phyloP scores from a whole-genome alignment of 2,888 invertebrate species.

The Cataglyphis livida region DNA sequence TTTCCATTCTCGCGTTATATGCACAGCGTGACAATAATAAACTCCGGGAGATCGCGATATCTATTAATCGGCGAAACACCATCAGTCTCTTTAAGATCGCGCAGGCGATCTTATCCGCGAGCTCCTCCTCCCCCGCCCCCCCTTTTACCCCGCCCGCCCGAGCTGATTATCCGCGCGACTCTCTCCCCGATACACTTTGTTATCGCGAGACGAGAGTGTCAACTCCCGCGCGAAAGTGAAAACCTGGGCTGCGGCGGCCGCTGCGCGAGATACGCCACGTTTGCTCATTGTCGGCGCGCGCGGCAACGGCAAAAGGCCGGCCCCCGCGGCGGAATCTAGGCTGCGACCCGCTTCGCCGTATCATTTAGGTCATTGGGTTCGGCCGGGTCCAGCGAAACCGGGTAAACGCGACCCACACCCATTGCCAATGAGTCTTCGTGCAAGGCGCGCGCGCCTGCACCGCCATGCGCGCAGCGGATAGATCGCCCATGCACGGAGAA shows the following conservation, averaged over 20 bases:
- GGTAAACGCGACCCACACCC: conserved; percentile 65
- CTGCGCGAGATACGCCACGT: conserved; percentile 58
- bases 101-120: conserved; percentile 25
- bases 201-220: conserved; percentile 79
- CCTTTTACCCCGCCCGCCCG: neutral
- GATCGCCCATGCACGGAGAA: conserved; percentile 13
- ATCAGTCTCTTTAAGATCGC: conserved; percentile 35
- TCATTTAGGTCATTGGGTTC: conserved; percentile 81
- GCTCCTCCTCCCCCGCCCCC: neutral
- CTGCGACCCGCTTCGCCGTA: conserved; percentile 79
- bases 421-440: conserved; percentile 25
- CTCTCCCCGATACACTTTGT: conserved; percentile 66
- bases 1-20: neutral
- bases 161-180: conserved; percentile 8
- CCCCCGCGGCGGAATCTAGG: conserved; percentile 77
- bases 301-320: conserved; percentile 70
- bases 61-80: conserved; percentile 22
- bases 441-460: conserved; percentile 15
- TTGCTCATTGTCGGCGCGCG: conserved; percentile 67
- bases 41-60: conserved; percentile 10
- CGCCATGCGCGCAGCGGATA: conserved; percentile 34
- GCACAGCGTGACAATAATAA: conserved; percentile 10
- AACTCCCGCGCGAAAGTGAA: conserved; percentile 77
- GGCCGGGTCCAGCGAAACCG: conserved; percentile 74
- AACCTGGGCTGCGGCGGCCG: conserved; percentile 67